These are phyloP conservation scores for Galago senegalensis DNA, from an alignment of 2,797 vertebrate genomes.

Conservation along the genomic window DNA sequence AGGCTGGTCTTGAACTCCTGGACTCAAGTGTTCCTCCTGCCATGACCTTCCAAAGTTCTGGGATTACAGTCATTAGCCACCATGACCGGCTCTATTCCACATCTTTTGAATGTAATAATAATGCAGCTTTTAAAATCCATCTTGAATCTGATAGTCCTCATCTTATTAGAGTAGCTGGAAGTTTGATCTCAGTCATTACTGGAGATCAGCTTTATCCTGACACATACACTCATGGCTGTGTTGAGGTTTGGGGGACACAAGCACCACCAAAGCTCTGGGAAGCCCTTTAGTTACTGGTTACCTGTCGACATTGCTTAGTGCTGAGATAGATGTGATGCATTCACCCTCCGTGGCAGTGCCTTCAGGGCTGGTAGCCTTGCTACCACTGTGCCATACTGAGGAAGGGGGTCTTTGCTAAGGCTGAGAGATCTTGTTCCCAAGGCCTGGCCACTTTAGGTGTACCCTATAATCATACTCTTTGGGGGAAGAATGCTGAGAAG, in stretches of 20 bases:
- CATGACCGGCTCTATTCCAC: neutral
- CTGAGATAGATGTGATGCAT: neutral
- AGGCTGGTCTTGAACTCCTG: neutral
- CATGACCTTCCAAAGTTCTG: neutral
- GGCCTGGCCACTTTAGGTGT: neutral
- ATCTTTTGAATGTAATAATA: neutral
- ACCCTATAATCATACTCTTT: neutral
- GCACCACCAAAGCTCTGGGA: neutral
- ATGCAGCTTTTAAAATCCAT: neutral
- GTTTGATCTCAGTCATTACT: neutral
- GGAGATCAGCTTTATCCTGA: neutral
- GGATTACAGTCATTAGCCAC: neutral
- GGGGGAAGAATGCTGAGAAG: neutral
- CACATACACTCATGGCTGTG: neutral
- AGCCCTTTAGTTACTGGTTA: neutral
- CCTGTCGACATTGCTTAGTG: neutral
- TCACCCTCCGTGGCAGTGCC: neutral
- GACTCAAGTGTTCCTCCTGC: neutral
- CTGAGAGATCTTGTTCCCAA: neutral
- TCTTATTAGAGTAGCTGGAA: neutral
- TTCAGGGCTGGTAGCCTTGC: neutral
- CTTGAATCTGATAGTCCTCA: neutral
- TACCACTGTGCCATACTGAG: neutral
- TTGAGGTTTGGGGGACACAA: neutral
- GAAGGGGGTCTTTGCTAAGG: neutral